Evolutionary conservation across 2,888 invertebrate genomes (phyloP).

Genomic region (Isoperla grammatica): DNA sequence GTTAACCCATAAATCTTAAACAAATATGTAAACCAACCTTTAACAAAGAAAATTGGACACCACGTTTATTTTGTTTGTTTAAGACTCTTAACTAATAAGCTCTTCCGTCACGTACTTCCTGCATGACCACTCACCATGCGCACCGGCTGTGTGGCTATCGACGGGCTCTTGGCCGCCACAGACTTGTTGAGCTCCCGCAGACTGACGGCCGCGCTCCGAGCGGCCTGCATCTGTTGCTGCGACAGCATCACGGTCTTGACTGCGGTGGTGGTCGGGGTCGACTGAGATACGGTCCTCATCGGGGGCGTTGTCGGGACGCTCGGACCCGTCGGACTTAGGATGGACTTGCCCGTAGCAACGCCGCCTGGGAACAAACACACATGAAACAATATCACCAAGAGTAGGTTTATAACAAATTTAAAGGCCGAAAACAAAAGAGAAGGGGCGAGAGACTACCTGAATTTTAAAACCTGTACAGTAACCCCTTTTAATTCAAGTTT

Average conservation of each 20-base stretch:
- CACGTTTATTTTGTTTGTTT: not conserved
- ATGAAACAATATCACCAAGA: no score
- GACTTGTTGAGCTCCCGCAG: not conserved
- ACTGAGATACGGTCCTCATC: no score
- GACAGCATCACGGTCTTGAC: slow-evolving; percentile 28
- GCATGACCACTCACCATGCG: slow-evolving; percentile 8
- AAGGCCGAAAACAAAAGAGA: no score
- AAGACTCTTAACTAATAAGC: not conserved
- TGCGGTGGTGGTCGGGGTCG: not conserved
- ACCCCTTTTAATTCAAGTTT: no score
- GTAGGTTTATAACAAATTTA: no score
- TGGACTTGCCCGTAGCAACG: not conserved
- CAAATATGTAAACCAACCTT: no score
- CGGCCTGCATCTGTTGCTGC: slow-evolving; percentile 25
- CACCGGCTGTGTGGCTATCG: not conserved
- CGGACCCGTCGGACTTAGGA: not conserved
- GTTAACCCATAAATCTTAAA: no score
- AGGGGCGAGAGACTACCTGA: no score
- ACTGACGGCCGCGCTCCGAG: not conserved
- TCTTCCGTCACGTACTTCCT: not conserved
- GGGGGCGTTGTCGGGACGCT: not conserved
- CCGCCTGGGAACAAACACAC: not conserved
- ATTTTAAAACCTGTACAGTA: no score
- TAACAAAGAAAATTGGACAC: not conserved
- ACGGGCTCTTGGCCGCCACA: not conserved